These are phyloP conservation scores for Phengaris alcon DNA, from an alignment of 2,888 invertebrate species.

Conservation along the genomic window DNA sequence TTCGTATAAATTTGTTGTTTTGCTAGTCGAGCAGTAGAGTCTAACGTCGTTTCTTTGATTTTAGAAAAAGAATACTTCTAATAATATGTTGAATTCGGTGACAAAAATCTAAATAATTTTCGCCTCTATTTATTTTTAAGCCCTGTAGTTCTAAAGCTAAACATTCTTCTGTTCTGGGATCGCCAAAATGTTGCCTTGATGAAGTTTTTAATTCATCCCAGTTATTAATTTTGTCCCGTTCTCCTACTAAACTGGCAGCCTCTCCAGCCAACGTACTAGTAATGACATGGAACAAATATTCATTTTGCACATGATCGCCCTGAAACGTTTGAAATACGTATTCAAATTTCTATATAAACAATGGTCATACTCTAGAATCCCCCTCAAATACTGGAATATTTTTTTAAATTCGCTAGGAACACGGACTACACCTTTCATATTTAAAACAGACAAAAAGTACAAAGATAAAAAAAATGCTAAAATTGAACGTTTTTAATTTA, in stretches of 20 bases:
- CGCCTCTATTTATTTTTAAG: constrained; percentile 31
- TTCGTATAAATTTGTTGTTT: constrained; percentile 33
- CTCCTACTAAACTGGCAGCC: constrained; percentile 32
- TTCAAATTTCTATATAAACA: constrained; percentile 34
- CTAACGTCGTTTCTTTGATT: constrained; percentile 28
- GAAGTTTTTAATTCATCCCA: constrained; percentile 34
- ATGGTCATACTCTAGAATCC: neutral
- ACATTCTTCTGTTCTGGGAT: constrained; percentile 36
- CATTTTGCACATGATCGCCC: constrained; percentile 29
- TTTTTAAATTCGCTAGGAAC: constrained; percentile 27
- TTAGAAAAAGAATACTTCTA: constrained; percentile 34
- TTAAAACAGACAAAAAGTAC: constrained; percentile 30
- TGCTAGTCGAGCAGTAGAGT: neutral
- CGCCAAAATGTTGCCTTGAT: constrained; percentile 33
- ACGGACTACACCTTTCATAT: constrained; percentile 23
- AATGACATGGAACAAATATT: constrained; percentile 35
- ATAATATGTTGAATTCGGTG: constrained; percentile 36
- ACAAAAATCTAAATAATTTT: constrained; percentile 37
- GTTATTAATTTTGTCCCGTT: constrained; percentile 32
- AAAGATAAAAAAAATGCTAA: too few species aligned
- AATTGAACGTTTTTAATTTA: too few species aligned
- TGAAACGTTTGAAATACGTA: constrained; percentile 29
- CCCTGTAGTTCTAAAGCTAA: constrained; percentile 34
- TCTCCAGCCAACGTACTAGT: constrained; percentile 33
- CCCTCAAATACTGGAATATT: constrained; percentile 29